Base-by-base conservation (phyloP, 2,113 vertebrate species). In the Zosterops lateralis region DNA sequence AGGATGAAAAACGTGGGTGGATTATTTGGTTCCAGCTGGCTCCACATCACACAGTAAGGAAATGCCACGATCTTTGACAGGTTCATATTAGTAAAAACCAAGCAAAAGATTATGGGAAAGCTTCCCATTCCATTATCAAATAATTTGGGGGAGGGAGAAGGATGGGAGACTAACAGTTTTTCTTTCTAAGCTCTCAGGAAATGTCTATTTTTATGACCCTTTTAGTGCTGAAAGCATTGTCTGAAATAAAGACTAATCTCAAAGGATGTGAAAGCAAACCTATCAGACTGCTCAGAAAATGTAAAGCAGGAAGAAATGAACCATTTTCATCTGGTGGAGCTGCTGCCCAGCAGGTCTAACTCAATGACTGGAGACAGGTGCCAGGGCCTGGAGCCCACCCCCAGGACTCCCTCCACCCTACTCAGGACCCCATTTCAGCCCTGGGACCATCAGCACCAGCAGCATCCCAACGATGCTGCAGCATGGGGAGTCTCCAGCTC, bases 71-170 rank as follows among this genome's bases (percentile, higher is more conserved):
- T 96, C 95, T 95, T 85, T 96, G 94, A 94, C 94, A 96, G 89
- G 89, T 95, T 95, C 91, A n/a, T 76, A 95, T 89, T 95, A 96
- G 87, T 74, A 93, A 95, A 96, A 96, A 92, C 89, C 86, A 96
- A 89, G 87, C 40, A 87, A 85, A 93, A 95, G 81, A 94, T 92
- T 89, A 95, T 70, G 91, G 92, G 70, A 96, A 95, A 95, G 77
- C 89, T 95, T 95, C 95, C 94, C 81, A 91, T 92, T 93, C 87
- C 89, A 92, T 93, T 96, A 93, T 94, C 87, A 95, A 94, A 93
- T 92, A 96, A 95, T 96, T 91, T 95, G 91, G 62, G 87, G 87
- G 89, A 95, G 90, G 92, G 90, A 95, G 54, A 91, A 95, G 87
- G 90, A 94, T 76, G 73, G 75, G 60, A 92, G 62, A 87, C 58